Percentiles rank a stretch among this genome's conserved stretches.
Evolutionary conservation across 2,888 invertebrate species (phyloP).

Genomic region (Drepanosiphum platanoidis): DNA sequence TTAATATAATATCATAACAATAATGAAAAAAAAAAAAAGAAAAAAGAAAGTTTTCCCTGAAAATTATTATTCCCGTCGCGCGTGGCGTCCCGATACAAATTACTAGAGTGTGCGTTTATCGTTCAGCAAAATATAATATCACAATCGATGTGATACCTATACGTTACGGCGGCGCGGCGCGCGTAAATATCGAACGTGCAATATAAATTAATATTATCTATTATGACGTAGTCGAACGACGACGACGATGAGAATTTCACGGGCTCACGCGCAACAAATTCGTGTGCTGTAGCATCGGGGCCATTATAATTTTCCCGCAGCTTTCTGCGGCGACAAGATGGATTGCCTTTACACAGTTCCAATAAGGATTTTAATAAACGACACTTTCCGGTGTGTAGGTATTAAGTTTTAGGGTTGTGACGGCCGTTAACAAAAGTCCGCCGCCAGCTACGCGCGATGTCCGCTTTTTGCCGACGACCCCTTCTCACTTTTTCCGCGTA

Average conservation of each 20-base stretch:
- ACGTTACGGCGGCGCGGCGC: too few relatives aligned
- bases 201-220: not conserved
- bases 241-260: not conserved
- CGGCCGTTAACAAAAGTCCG: constrained; percentile 45
- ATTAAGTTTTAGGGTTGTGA: constrained; percentile 29
- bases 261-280: not conserved
- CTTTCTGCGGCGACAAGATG: constrained; percentile 33
- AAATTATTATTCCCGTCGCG: not conserved
- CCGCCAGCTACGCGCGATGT: not conserved
- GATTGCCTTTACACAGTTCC: constrained; percentile 29
- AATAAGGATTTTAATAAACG: constrained; percentile 54
- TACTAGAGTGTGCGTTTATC: too few relatives aligned
- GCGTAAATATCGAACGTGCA: not conserved
- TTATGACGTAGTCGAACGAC: not conserved
- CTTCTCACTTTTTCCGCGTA: not conserved
- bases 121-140: too few relatives aligned
- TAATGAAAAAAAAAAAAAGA: too few relatives aligned
- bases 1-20: not conserved
- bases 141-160: too few relatives aligned
- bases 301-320: constrained; percentile 16
- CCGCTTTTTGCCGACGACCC: constrained; percentile 2
- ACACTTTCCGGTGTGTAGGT: constrained; percentile 30
- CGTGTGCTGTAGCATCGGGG: constrained; percentile 1
- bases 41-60: too few relatives aligned
- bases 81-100: too few relatives aligned